Percentiles rank a stretch among this genome's conserved stretches.
Evolutionary conservation across 2,797 vertebrate genomes (phyloP).

Genomic region (Phoeniculus purpureus): DNA sequence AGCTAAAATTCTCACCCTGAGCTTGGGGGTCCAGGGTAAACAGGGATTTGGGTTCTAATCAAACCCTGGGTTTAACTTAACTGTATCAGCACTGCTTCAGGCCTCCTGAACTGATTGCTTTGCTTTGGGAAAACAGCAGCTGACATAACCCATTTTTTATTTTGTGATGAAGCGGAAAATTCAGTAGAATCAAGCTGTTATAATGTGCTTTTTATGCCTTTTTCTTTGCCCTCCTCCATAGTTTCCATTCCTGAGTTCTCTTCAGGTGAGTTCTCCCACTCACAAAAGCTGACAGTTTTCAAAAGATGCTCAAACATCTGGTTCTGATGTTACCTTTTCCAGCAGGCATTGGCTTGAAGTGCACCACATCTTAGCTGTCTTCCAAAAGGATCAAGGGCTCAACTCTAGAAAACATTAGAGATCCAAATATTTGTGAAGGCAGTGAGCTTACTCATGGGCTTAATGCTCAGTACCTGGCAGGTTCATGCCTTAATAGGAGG

Average conservation of each 20-base stretch:
- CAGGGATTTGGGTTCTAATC: neutral
- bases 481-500: conserved; percentile 10
- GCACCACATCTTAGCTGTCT: neutral
- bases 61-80: neutral
- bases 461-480: conserved; percentile 39
- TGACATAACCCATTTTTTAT: neutral
- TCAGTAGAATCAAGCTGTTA: neutral
- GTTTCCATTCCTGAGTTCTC: conserved; percentile 8
- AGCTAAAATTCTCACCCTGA: neutral
- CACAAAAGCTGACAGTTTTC: neutral
- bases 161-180: conserved; percentile 18
- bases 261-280: conserved; percentile 17
- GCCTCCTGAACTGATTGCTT: neutral
- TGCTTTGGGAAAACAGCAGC: neutral
- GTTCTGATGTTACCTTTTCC: conserved; percentile 1
- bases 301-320: neutral
- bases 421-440: conserved; percentile 3
- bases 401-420: neutral
- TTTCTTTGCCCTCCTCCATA: neutral
- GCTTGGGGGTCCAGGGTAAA: neutral
- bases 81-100: neutral
- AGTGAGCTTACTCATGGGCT: conserved; percentile 26
- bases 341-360: neutral
- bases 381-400: neutral
- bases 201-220: neutral